phyloP scores from a whole-genome alignment of 2,113 vertebrate species.

The Cynocephalus volans region DNA sequence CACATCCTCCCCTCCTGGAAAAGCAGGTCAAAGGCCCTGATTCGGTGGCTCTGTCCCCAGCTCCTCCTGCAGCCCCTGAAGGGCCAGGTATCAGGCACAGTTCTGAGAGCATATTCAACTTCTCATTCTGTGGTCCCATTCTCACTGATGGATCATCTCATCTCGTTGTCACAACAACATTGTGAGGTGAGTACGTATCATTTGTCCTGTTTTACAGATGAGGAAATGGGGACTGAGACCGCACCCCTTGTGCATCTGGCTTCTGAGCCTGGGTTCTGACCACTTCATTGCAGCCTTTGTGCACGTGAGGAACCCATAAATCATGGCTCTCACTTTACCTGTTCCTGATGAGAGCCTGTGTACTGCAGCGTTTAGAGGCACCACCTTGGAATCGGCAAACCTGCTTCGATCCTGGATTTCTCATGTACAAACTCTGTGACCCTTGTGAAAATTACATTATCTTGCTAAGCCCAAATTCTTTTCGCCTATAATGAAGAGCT shows the following conservation, averaged over 20 bases:
- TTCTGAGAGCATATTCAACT: not conserved
- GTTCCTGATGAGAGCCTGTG: too few relatives aligned
- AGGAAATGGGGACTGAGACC: not conserved
- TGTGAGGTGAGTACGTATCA: not conserved
- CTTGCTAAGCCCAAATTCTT: not conserved
- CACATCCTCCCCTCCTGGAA: too few relatives aligned
- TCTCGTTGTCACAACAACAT: not conserved
- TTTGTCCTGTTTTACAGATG: not conserved
- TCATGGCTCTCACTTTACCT: too few relatives aligned
- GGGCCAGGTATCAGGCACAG: fast-evolving
- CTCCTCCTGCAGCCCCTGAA: too few relatives aligned
- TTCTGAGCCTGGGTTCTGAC: not conserved
- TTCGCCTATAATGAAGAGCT: not conserved
- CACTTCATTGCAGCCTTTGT: not conserved
- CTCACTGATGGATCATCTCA: not conserved
- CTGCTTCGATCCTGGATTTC: not conserved
- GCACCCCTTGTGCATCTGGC: not conserved
- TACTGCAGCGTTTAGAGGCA: not conserved
- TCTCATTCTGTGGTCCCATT: not conserved
- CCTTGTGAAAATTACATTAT: not conserved
- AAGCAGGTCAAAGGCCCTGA: not conserved
- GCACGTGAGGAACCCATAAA: not conserved
- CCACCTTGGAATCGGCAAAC: not conserved
- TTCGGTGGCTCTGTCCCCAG: not conserved
- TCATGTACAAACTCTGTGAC: not conserved